Evolutionary conservation across 2,888 invertebrate genomes (phyloP).

Genomic region (Chalcis sispes): DNA sequence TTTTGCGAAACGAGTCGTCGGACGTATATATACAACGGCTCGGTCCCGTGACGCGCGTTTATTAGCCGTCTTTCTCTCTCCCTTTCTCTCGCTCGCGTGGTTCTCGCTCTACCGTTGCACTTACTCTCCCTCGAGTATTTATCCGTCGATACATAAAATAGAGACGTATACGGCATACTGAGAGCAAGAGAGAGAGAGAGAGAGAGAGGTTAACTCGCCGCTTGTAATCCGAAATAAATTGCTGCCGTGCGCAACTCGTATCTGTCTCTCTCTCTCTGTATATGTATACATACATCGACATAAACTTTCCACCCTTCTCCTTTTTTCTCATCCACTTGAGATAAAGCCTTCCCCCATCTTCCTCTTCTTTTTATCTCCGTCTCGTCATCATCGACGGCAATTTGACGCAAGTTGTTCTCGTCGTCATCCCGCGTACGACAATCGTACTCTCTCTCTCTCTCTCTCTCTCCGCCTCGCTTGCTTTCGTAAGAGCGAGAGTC

Average conservation of each 20-base stretch:
- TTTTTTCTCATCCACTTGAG: background rate
- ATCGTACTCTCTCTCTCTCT: no score
- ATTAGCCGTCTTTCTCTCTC: conserved; percentile 58
- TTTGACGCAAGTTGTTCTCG: background rate
- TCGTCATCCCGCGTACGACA: background rate
- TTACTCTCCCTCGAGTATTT: background rate
- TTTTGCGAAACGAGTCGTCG: conserved; percentile 61
- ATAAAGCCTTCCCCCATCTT: background rate
- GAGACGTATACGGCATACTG: background rate
- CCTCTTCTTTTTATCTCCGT: background rate
- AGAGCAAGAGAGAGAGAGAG: no score
- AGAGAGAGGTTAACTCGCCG: no score
- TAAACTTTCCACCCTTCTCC: background rate
- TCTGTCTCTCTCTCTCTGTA: conserved; percentile 10
- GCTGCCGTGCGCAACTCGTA: conserved; percentile 40
- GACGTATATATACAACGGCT: no score
- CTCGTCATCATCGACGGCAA: conserved; percentile 28
- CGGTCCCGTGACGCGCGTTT: conserved; percentile 56
- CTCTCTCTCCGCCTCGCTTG: no score
- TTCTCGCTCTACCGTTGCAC: background rate
- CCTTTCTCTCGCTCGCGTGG: background rate
- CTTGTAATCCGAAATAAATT: conserved; percentile 63
- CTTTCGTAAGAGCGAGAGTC: no score
- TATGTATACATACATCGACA: background rate
- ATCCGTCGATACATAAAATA: conserved; percentile 14